phyloP scores from a whole-genome alignment of 2,888 invertebrate species.

The Lasioglossum leucozonium region DNA sequence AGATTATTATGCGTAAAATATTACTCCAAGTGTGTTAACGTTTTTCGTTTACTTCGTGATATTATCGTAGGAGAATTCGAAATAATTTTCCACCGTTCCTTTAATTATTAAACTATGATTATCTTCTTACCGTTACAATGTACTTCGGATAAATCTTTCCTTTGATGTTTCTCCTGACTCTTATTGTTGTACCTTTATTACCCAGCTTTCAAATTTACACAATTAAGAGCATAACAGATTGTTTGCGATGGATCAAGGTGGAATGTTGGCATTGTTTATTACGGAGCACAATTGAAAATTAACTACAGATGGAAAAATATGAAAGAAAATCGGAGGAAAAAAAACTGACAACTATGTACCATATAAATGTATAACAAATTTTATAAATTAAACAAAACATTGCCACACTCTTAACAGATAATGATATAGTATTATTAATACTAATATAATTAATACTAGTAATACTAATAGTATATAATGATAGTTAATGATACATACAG shows the following conservation, averaged over 20 bases:
- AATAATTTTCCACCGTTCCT: neutral
- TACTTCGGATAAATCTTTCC: neutral
- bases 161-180: neutral
- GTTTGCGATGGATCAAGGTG: neutral
- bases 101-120: neutral
- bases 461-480: too few relatives aligned
- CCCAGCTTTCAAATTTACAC: neutral
- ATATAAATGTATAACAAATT: neutral
- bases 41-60: neutral
- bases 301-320: neutral
- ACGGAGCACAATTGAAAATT: neutral
- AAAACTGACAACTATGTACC: neutral
- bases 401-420: neutral
- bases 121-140: neutral
- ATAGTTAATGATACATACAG: too few relatives aligned
- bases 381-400: neutral
- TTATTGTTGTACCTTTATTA: neutral
- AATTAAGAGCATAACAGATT: neutral
- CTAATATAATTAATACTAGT: too few relatives aligned
- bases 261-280: neutral
- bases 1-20: too few relatives aligned
- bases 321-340: neutral
- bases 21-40: neutral
- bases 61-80: neutral
- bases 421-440: too few relatives aligned